These are phyloP conservation scores for Aradophagus sp. DNA, from an alignment of 1,140 invertebrate genomes.

Conservation along the genomic window DNA sequence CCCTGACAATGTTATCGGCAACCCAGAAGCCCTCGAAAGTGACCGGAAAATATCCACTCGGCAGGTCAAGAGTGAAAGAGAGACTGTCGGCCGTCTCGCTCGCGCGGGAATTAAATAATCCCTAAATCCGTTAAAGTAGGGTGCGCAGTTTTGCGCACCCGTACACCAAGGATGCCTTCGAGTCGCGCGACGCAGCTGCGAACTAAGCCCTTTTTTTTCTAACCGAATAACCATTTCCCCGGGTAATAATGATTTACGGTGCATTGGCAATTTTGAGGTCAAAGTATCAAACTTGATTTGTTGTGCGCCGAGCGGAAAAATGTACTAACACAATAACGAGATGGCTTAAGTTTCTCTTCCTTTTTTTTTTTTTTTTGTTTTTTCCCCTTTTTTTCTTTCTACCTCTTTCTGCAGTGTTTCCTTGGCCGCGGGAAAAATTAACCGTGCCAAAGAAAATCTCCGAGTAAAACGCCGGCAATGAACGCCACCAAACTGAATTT, in stretches of 20 bases:
- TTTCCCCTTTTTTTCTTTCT: too few relatives aligned
- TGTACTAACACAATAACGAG: constrained; percentile 53
- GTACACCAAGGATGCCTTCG: constrained; percentile 29
- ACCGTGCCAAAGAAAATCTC: constrained; percentile 44
- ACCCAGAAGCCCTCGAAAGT: constrained; percentile 47
- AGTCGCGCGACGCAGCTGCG: constrained; percentile 35
- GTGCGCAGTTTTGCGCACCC: constrained; percentile 33
- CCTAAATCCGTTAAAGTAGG: constrained; percentile 47
- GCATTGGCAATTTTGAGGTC: constrained; percentile 54
- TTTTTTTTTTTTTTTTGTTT: neutral
- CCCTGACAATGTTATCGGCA: constrained; percentile 47
- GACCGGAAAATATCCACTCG: constrained; percentile 56
- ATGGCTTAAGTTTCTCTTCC: constrained; percentile 34
- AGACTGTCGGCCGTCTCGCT: constrained; percentile 27
- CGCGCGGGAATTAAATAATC: constrained; percentile 53
- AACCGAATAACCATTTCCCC: constrained; percentile 47
- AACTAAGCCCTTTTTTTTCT: constrained; percentile 49
- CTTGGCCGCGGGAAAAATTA: constrained; percentile 38
- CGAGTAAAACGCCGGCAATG: constrained; percentile 22
- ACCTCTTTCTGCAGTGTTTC: constrained; percentile 20
- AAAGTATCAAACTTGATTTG: constrained; percentile 58
- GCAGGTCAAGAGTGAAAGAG: constrained; percentile 50
- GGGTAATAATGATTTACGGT: constrained; percentile 51
- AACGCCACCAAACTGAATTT: constrained; percentile 33
- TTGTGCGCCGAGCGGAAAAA: constrained; percentile 43